Base-by-base conservation (phyloP, 2,797 vertebrate species). In the Octomys mimax region DNA sequence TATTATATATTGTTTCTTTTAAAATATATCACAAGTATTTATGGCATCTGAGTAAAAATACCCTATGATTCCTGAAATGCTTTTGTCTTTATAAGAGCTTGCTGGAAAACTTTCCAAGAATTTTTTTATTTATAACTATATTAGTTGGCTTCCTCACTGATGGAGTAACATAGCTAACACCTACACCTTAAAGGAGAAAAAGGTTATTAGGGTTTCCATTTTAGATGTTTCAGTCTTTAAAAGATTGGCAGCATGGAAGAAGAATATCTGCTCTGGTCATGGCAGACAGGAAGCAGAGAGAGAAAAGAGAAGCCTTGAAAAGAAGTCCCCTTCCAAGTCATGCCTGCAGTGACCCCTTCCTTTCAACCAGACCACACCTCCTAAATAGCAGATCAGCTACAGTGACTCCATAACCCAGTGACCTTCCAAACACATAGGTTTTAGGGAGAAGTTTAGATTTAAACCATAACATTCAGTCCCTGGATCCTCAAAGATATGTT, bases 31-130 rank as follows among this genome's bases (percentile, higher is more conserved):
- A 78, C 57, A 28, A 78, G 62, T 78, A 42, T 59, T 68, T n/a
- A 81, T 49, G 78, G 39, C 13, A 87, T 75, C 22, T 92, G 52
- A 95, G 46, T 86, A 39, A 91, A 95, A 91, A 90, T 91, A 95
- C 52, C n/a, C 64, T 71, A 11, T 92, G 70, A 87, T 86, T 89
- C 54, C 46, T 93, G 57, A 24, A 26, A 86, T 79, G 26, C 26
- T 97, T 95, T 64, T 46, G 22, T 9, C 39, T 96, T 92, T 78
- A 24, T 64, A 89, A 80, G 36, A 26, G 14, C 39, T 96, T 16
- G 42, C 3, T 84, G 24, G 42, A 73, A 95, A 88, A 0, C 33
- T 94, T 89, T 57, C 19, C 33, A 78, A 94, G 52, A n/a, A 16
- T 68, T 92, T 86, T 79, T 73, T 70, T 89, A 79, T 73, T 96